Base-by-base conservation (phyloP, 1,140 invertebrate species). In the Eurosta solidaginis region DNA sequence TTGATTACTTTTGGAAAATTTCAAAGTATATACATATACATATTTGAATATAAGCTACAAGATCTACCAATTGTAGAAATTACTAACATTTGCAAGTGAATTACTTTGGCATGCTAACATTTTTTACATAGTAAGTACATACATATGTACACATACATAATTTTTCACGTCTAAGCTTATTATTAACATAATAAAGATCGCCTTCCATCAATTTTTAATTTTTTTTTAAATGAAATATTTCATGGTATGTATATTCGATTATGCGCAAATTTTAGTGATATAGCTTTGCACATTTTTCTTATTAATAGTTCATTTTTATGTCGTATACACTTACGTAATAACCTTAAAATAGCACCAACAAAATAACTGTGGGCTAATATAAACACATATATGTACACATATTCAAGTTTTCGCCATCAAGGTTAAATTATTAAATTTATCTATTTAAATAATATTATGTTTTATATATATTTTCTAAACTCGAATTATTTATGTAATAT, bases 271-370 rank as follows among this genome's bases (percentile, higher is more conserved):
- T 14, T 47, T 47, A 33, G 29, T 25, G 12, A 59, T 59, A 33
- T 54, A 25, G 7, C 1, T 47, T 17, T 47, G 45, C 7, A 47
- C n/a, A 47, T 47, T 47, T 47, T 47, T 47, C n/a, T 47, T 68
- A 68, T 40, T 17, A 68, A 68, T 68, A 68, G 33, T 68, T 63
- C 29, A n/a, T n/a, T 40, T 68, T 68, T 40, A 36, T 68, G 14
- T 20, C n/a, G 33, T 40, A 40, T 40, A 68, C n/a, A n/a, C 59
- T 68, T 68, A 68, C 59, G 59, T 68, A 68, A 68, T 68, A 68
- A 42, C 17, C 33, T 68, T 40, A 40, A 68, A 68, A 68, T 68
- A 68, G 59, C 59, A 68, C 59, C 59, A 68, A 68, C 29, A 36
- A 68, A 42, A n/a, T n/a, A 68, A n/a, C n/a, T 68, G 59, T 68